Conservation (phyloP, 2,888 invertebrate species). For the Pocota personata region DNA sequence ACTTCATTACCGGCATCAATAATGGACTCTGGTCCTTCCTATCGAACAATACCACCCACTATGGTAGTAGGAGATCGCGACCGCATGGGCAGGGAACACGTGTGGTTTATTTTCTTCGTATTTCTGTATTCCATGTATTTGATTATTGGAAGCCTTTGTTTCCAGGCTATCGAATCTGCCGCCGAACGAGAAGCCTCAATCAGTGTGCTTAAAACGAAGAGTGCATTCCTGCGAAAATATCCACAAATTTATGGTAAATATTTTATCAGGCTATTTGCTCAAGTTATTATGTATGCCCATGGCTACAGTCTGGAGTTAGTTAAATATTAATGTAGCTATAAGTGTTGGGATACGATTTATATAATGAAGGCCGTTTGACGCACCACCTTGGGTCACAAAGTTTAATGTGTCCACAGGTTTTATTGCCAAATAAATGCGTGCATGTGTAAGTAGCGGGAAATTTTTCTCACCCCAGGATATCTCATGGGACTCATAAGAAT, state of each 20-base stretch:
- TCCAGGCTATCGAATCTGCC: conserved; percentile 87
- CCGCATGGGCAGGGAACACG: conserved; percentile 64
- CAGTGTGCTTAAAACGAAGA: conserved; percentile 84
- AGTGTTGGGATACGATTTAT: conserved; percentile 4
- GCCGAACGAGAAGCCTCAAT: conserved; percentile 85
- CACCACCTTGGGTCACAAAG: background rate
- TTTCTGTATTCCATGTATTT: conserved; percentile 86
- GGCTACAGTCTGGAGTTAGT: background rate
- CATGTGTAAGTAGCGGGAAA: background rate
- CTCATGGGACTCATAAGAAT: background rate
- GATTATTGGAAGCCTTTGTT: conserved; percentile 87
- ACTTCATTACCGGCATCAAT: conserved; percentile 35
- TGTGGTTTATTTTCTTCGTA: conserved; percentile 84
- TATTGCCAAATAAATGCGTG: background rate
- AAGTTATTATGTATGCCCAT: background rate
- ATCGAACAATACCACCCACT: conserved; percentile 1
- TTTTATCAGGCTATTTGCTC: conserved; percentile 9
- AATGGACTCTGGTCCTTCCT: background rate
- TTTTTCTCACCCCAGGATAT: background rate
- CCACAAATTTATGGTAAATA: conserved; percentile 86
- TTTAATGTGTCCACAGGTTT: background rate
- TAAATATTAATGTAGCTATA: conserved; percentile 40
- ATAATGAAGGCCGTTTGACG: conserved; percentile 10
- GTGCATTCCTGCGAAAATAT: conserved; percentile 85
- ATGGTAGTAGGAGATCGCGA: conserved; percentile 32